phyloP scores from a whole-genome alignment of 2,888 invertebrate species.

The Eubasilissa splendida region DNA sequence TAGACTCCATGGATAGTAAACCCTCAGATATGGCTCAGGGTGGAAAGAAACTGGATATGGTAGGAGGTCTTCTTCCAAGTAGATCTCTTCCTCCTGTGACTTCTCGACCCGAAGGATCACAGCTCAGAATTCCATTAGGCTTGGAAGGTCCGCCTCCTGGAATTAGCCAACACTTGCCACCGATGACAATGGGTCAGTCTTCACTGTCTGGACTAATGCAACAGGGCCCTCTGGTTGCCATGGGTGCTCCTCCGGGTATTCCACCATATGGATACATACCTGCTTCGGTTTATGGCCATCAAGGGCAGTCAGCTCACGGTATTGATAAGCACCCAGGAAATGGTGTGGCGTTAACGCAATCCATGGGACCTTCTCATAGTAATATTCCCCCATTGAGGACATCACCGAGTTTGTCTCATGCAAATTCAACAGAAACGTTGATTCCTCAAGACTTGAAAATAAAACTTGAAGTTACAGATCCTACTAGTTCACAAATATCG shows the following conservation, averaged over 20 bases:
- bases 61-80: constrained; percentile 37
- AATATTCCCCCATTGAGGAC: constrained; percentile 61
- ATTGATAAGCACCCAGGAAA: constrained; percentile 66
- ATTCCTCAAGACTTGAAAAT: constrained; percentile 73
- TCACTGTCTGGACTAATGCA: constrained; percentile 74
- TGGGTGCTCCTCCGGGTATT: constrained; percentile 75
- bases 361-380: constrained; percentile 65
- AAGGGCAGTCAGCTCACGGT: constrained; percentile 62
- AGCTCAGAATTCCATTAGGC: constrained; percentile 63
- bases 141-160: constrained; percentile 65
- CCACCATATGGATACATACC: constrained; percentile 78
- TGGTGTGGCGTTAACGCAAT: constrained; percentile 66
- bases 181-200: constrained; percentile 71
- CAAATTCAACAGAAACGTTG: constrained; percentile 63
- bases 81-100: constrained; percentile 66
- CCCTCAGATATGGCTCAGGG: constrained; percentile 34
- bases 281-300: constrained; percentile 64
- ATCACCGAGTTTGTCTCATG: constrained; percentile 57
- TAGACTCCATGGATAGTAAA: constrained; percentile 34
- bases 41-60: constrained; percentile 46
- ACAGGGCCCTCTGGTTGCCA: constrained; percentile 75
- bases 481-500: constrained; percentile 60
- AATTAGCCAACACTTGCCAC: constrained; percentile 68
- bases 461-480: constrained; percentile 72
- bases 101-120: constrained; percentile 65